Evolutionary conservation across 2,888 invertebrate genomes (phyloP), one percentile per base, ranked within the genome.

Genomic region (Erannis defoliaria): DNA sequence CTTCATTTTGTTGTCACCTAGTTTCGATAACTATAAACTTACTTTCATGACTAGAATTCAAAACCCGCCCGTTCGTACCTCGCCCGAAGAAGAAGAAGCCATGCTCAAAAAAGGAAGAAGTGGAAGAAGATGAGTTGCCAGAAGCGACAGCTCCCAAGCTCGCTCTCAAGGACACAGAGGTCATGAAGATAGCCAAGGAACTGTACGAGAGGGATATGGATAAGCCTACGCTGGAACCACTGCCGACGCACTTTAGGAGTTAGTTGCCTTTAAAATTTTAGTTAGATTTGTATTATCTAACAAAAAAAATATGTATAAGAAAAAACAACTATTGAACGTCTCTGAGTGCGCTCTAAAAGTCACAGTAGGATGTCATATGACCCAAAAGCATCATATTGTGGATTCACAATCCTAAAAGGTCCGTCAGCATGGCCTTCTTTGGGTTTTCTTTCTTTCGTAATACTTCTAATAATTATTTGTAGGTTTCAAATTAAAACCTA

Each of bases 131-230:
- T 68, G 0, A 8, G 56, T 67, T 0, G 48, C 64, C 0, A 68
- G 0, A 64, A 74, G 37, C 9, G 0, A 66, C 73, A 16, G 68
- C 72, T 0, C 70, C 79, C 5, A 88, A 86, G 64, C 81, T 92
- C n/a, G 88, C 86, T 14, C 84, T 92, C 68, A 88, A 89, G 55
- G 92, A 92, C 59, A 91, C 92, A 0, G 92, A 91, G 75, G 80
- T 92, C 12, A 92, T 93, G 90, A 90, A 88, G 70, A 66, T 81
- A 18, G 92, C 92, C 2, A 70, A 71, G 21, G 88, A 89, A 1
- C 38, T 92, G 58, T 93, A 91, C 53, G 90, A 89, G 59, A 56
- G 76, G 10, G 87, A 90, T 26, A 71, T 81, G 80, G 72, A 84
- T 35, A 75, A 75, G 26, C 89, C 89, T 0, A 86, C 89, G 0